Evolutionary conservation across 2,797 vertebrate genomes (phyloP), one percentile per base, ranked within the genome.

Genomic region (Micrastur ruficollis): DNA sequence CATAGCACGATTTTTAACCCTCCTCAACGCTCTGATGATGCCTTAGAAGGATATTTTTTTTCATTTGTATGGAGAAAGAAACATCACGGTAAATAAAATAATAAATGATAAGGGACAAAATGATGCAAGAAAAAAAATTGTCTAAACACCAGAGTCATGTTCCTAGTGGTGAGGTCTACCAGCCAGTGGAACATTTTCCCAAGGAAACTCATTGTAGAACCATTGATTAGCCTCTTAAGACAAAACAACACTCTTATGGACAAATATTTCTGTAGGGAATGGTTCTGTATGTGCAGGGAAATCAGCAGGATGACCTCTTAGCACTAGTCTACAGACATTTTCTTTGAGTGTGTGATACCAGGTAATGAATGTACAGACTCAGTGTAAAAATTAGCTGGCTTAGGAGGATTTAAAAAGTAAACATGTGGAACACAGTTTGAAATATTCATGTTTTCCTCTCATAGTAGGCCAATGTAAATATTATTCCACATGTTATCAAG

Each of bases 401-500:
- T 97, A 97, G 85, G 78, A 97, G 97, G 97, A 97, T 98, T 98
- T 98, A 72, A 89, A 98, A 98, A 95, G 95, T 90, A 97, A 98
- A 97, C 97, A 97, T 81, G 58, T 94, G 89, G 94, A 96, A 96
- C 93, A 95, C 94, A 95, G 96, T 97, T 98, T 95, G 97, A 97
- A 97, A 93, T 95, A 96, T 87, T 97, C 94, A 49, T 97, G 87
- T 96, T 97, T 97, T 97, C 78, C 93, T 97, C 94, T 97, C 78
- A 95, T 95, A 93, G 87, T 8, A 91, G 70, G 91, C 97, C 97
- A 98, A 97, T 44, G 61, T 95, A 97, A 98, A 98, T 97, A 97
- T 98, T 98, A 96, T 97, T 97, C 83, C 97, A 97, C 95, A 93
- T 97, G 97, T 95, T 98, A 97, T 97, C 97, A 97, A 97, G 94